phyloP scores from a whole-genome alignment of 2,797 vertebrate genomes.

The Platalea minor region DNA sequence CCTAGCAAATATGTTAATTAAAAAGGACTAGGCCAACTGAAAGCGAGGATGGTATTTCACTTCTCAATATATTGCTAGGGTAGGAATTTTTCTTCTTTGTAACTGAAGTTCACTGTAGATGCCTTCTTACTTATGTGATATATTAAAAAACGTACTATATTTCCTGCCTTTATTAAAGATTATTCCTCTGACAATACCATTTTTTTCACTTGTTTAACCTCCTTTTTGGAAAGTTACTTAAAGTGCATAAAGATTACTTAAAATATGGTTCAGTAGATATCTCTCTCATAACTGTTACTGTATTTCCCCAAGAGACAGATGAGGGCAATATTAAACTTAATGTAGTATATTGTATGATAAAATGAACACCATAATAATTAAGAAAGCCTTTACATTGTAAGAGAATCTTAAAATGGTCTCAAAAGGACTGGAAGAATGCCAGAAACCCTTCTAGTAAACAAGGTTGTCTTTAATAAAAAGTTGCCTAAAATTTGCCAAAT shows the following conservation, averaged over 20 bases:
- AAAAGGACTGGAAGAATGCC: background rate
- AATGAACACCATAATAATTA: background rate
- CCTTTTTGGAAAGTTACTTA: slow-evolving; percentile 1
- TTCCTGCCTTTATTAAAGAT: slow-evolving; percentile 41
- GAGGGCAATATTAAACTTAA: background rate
- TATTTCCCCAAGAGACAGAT: background rate
- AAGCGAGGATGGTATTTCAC: background rate
- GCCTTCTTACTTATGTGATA: background rate
- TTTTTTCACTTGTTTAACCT: background rate
- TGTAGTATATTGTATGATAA: background rate
- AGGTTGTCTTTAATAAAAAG: background rate
- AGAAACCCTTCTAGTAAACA: background rate
- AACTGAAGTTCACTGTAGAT: background rate
- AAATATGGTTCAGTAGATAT: background rate
- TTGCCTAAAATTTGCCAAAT: background rate
- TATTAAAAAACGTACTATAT: background rate
- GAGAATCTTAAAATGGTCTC: slow-evolving; percentile 6
- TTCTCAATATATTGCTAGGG: background rate
- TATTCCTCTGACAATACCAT: background rate
- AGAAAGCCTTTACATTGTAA: background rate
- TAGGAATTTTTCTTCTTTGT: background rate
- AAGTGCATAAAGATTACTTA: background rate
- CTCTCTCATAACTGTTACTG: background rate
- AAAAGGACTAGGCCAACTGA: background rate
- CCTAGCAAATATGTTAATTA: background rate